These are phyloP conservation scores for Mamestra configurata DNA, from an alignment of 1,140 invertebrate genomes.

Conservation along the genomic window DNA sequence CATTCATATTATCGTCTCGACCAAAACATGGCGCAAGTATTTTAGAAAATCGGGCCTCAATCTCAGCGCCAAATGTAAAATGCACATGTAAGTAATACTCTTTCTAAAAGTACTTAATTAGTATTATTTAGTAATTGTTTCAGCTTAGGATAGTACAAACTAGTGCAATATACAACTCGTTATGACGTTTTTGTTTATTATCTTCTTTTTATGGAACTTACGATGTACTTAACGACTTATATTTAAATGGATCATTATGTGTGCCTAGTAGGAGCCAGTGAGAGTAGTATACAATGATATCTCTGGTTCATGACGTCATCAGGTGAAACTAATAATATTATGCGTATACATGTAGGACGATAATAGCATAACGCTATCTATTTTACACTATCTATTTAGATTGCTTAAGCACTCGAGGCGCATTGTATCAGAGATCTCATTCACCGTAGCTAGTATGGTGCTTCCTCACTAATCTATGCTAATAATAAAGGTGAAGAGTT, in stretches of 20 bases:
- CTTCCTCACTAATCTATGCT: slow-evolving; percentile 25
- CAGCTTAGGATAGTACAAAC: slow-evolving; percentile 60
- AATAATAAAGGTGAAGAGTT: no score
- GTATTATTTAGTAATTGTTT: slow-evolving; percentile 44
- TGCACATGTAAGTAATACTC: slow-evolving; percentile 1
- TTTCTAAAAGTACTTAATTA: slow-evolving; percentile 56
- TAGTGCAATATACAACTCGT: slow-evolving; percentile 56
- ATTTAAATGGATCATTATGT: slow-evolving; percentile 7
- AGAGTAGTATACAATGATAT: neutral
- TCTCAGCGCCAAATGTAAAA: neutral
- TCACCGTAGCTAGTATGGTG: slow-evolving; percentile 34
- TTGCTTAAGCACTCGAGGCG: neutral
- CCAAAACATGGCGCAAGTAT: neutral
- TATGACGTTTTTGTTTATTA: slow-evolving; percentile 32
- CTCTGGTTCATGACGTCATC: neutral
- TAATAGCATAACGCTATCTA: no score
- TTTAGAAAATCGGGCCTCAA: neutral
- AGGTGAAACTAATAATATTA: no score
- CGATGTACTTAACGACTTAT: slow-evolving; percentile 21
- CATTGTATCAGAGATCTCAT: neutral
- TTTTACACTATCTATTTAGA: neutral
- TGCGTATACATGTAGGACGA: no score
- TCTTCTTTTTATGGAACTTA: neutral
- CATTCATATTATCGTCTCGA: neutral
- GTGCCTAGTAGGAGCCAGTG: slow-evolving; percentile 3